Base-by-base conservation (phyloP, 92 coral and sea anemone species). In the Chrysogorgia sp. region DNA sequence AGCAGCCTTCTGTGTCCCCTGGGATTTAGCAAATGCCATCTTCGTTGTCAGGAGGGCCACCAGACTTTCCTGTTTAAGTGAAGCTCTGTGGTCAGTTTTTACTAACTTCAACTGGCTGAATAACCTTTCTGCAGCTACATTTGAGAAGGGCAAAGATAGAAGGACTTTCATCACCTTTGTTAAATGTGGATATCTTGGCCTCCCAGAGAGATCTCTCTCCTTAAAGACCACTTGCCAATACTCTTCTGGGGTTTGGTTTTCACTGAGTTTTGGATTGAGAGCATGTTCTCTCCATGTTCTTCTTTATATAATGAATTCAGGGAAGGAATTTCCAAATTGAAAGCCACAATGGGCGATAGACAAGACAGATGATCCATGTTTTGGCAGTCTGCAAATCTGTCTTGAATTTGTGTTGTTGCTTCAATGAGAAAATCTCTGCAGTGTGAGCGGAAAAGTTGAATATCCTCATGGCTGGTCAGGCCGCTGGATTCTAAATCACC, bases 11-110 rank as follows among this genome's bases (percentile, higher is more conserved):
- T 22, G 59, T 23, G 33, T 48, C 59, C 76, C 76, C 23, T 69
- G 59, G 59, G 60, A 35, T n/a, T 23, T 23, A 22, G 1, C 21
- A 1, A 48, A 15, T 25, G 34, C 17, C 28, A 47, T 0, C 33
- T 69, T 69, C 1, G 76, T 69, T 10, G 59, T 10, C 31, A 69
- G 17, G 25, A 69, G 40, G 28, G 76, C 76, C 19, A 48, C 59
- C n/a, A 69, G 76, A 48, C 58, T 69, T 69, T 69, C 76, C 58
- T 69, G 59, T 48, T 69, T 69, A 24, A 69, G 76, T 10, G 60
- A 45, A 43, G 76, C 8, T 17, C 76, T 69, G 10, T 69, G 76
- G 17, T 69, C 76, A 69, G 14, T 69, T 31, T 69, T 69, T 41
- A 69, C 17, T 30, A 69, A 25, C 76, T 69, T 69, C 60, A 69